Conservation (phyloP, 2,113 vertebrate genomes). For the Mesoclemmys tuberculata region DNA sequence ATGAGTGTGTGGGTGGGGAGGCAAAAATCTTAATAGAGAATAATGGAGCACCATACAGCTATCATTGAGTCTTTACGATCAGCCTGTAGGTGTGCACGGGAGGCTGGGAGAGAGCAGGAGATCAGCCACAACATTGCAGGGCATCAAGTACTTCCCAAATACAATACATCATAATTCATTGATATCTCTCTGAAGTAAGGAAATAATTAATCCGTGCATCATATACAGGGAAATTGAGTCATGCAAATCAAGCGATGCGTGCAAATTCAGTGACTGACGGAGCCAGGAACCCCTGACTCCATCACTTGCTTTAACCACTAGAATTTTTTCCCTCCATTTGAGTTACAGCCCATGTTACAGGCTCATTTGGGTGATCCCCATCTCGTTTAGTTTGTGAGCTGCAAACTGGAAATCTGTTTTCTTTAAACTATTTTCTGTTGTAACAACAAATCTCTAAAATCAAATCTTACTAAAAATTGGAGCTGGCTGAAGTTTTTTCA, state of each 20-base stretch:
- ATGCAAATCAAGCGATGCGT: not conserved
- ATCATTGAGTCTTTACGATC: too few relatives aligned
- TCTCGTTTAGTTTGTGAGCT: not conserved
- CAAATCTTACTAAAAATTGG: not conserved
- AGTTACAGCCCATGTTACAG: not conserved
- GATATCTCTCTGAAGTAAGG: not conserved
- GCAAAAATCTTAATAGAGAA: not conserved
- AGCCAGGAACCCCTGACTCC: not conserved
- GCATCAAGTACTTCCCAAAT: not conserved
- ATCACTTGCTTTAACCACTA: not conserved
- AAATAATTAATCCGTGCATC: not conserved
- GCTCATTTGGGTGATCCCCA: not conserved
- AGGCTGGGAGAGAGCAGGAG: rapidly evolving
- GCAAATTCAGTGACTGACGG: not conserved
- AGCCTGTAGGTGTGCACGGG: not conserved
- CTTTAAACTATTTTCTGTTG: not conserved
- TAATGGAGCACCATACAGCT: too few relatives aligned
- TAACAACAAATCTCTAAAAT: not conserved
- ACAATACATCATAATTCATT: not conserved
- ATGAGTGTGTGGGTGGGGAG: not conserved
- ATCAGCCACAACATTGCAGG: not conserved
- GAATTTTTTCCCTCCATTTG: not conserved
- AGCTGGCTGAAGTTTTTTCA: not conserved
- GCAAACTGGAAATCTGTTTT: not conserved
- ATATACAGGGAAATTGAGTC: not conserved